Conservation (phyloP, 2,113 vertebrate species). For the Vicugna pacos region DNA sequence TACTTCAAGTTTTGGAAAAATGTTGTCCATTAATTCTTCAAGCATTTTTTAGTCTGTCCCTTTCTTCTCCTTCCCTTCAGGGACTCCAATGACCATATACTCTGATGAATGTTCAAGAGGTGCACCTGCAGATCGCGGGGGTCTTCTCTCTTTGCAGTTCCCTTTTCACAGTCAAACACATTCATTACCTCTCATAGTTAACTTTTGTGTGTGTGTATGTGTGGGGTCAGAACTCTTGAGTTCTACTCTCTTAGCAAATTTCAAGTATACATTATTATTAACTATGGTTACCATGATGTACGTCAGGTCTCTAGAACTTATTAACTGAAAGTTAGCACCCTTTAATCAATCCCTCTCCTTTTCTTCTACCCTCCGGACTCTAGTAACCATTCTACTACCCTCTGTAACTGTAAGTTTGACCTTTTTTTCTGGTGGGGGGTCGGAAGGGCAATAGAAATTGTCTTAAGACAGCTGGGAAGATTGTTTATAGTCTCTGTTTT, state of each 20-base stretch:
- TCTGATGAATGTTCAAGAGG: neutral
- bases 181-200: neutral
- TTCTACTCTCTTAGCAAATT: neutral
- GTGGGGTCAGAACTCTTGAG: neutral
- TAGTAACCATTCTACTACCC: neutral
- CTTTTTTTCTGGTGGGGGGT: neutral
- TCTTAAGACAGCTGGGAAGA: neutral
- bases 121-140: neutral
- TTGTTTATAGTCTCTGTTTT: neutral
- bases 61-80: neutral
- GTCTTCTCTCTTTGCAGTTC: neutral
- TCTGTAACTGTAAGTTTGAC: neutral
- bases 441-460: neutral
- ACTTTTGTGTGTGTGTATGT: neutral
- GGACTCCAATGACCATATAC: neutral
- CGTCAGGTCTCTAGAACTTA: neutral
- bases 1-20: neutral
- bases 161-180: neutral
- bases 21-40: neutral
- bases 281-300: neutral
- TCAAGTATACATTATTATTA: neutral
- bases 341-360: neutral
- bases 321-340: neutral
- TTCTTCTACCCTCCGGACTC: neutral
- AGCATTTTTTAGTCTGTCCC: neutral